Base-by-base conservation (phyloP, 2,113 vertebrate species). In the Aptenodytes patagonicus region DNA sequence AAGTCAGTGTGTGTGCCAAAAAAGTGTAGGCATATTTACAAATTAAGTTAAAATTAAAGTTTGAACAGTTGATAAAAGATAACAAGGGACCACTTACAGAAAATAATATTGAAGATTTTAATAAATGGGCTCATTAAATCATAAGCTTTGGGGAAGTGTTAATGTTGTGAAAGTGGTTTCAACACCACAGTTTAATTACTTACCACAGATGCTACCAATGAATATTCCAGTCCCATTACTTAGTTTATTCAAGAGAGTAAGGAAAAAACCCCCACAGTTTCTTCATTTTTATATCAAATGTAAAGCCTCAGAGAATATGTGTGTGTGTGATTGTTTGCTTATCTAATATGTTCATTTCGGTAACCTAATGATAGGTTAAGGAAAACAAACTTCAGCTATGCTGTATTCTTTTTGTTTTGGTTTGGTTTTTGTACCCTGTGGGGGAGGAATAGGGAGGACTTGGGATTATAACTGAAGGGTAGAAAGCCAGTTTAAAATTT, bases 121-220 rank as follows among this genome's bases (percentile, higher is more conserved):
- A 93, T 95, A 92, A 89, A 93, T 82, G 11, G 4, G 11, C 49
- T 94, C 57, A 64, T 89, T 90, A 93, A 94, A 82, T 86, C n/a
- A 81, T 64, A 76, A 84, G 42, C 68, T 87, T 90, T 95, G 44
- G 61, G 80, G 76, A 90, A 76, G 24, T 38, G 47, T 76, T 95
- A 73, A 83, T 93, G 81, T 71, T 93, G 57, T 76, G 52, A 75
- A 95, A 96, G n/a, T 58, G 44, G 34, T 97, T 96, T 89, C 49
- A 88, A 25, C 83, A 42, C 21, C 57, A 40, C 64, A 54, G 57
- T 96, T 94, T 92, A 81, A 95, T 94, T 93, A 75, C 78, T 94
- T 93, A 64, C 70, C 24, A n/a, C 75, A 93, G 71, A 91, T 94
- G 81, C 71, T 95, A 72, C n/a, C 80, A 72, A 22, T 72, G 40